A percentile compares a stretch with the other conserved stretches of the same genome.
These are phyloP conservation scores for Podarcis siculus DNA, from an alignment of 2,797 vertebrate species.

Conservation along the genomic window DNA sequence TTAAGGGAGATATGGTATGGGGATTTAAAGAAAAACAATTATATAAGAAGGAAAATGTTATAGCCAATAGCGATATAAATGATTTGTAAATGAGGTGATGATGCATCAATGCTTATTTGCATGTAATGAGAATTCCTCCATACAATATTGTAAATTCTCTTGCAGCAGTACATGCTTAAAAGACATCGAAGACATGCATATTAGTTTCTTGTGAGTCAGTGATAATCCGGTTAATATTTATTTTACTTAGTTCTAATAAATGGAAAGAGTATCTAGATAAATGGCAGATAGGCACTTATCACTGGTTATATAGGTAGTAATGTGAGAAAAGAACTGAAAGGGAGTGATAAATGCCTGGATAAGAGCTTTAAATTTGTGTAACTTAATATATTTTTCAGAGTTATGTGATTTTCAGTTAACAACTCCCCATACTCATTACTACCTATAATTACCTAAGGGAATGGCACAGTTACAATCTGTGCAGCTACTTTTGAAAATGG, in stretches of 20 bases:
- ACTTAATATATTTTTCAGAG: conserved; percentile 24
- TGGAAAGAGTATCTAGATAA: conserved; percentile 17
- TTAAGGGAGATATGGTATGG: not conserved
- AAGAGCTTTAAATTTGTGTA: conserved; percentile 27
- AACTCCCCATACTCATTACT: conserved; percentile 8
- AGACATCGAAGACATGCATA: not conserved
- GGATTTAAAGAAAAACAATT: not conserved
- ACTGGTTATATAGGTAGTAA: conserved; percentile 5
- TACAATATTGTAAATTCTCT: not conserved
- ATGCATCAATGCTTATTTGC: not conserved
- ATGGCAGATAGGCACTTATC: not conserved
- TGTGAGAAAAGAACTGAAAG: conserved; percentile 26
- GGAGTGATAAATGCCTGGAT: conserved; percentile 16
- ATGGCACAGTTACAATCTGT: conserved; percentile 5
- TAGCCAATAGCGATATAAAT: not conserved
- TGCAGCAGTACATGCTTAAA: not conserved
- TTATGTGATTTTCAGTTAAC: conserved; percentile 17
- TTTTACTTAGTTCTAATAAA: conserved; percentile 16
- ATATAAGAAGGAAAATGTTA: not conserved
- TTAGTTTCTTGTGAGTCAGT: not conserved
- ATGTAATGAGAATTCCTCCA: not conserved
- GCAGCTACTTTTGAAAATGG: conserved; percentile 6
- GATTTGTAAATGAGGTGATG: not conserved
- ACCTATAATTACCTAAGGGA: conserved; percentile 29
- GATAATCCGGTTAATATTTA: conserved; percentile 24